These are phyloP conservation scores for Lochmaea capreae DNA, from an alignment of 2,888 invertebrate species.

Conservation along the genomic window DNA sequence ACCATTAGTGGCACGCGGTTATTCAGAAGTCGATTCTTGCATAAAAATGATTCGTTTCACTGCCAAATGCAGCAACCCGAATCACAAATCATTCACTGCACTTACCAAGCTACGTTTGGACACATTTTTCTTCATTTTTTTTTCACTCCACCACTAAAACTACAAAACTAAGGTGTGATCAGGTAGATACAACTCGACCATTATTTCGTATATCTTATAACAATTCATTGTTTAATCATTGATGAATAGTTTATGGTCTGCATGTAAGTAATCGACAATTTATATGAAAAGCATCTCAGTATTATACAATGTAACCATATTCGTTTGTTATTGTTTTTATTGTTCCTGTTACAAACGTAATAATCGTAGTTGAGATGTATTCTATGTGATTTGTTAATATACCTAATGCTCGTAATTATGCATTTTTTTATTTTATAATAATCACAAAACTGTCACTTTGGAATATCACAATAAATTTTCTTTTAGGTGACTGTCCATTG, in stretches of 20 bases:
- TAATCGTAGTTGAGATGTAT: neutral
- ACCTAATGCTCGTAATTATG: neutral
- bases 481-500: too few relatives aligned
- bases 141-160: neutral
- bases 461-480: neutral
- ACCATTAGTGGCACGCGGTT: neutral
- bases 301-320: conserved; percentile 22
- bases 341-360: conserved; percentile 8
- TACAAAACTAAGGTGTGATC: neutral
- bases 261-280: conserved; percentile 22
- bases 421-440: neutral
- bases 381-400: neutral
- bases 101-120: neutral
- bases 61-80: neutral
- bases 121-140: neutral
- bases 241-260: conserved; percentile 15
- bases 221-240: conserved; percentile 1
- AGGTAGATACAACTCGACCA: neutral
- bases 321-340: conserved; percentile 18
- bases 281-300: conserved; percentile 22
- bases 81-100: neutral
- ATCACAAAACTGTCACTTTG: neutral
- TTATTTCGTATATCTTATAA: neutral
- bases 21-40: neutral
- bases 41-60: neutral